Percentiles rank a stretch among this genome's conserved stretches.
phyloP scores from a whole-genome alignment of 2,113 vertebrate species.

The Neogobius melanostomus region DNA sequence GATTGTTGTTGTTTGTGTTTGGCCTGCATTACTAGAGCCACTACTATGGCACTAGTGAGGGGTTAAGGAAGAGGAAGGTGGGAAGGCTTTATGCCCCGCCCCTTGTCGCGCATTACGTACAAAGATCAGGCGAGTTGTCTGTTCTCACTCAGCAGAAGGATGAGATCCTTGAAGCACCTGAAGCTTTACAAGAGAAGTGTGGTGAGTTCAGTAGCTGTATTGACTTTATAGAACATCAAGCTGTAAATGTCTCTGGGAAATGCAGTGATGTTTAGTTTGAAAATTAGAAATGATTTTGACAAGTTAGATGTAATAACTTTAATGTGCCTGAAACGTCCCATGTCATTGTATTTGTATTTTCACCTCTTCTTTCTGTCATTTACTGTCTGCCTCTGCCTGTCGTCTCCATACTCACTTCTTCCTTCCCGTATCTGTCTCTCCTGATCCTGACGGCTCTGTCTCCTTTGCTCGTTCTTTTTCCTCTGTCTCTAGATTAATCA shows the following conservation, averaged over 20 bases:
- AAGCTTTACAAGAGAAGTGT: slow-evolving; percentile 76
- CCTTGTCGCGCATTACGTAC: slow-evolving; percentile 54
- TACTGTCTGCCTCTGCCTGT: slow-evolving; percentile 42
- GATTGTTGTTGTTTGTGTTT: slow-evolving; percentile 21
- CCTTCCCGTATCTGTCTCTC: not conserved
- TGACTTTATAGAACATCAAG: slow-evolving; percentile 16
- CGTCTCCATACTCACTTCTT: slow-evolving; percentile 25
- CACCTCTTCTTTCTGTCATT: slow-evolving; percentile 25
- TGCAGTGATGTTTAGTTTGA: not conserved
- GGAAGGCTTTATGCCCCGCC: slow-evolving; percentile 44
- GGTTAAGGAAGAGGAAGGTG: slow-evolving; percentile 9
- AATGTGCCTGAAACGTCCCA: not conserved
- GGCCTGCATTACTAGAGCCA: slow-evolving; percentile 44
- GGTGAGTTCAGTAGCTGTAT: slow-evolving; percentile 66
- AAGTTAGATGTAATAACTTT: too few relatives aligned
- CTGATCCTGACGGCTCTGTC: slow-evolving; percentile 27
- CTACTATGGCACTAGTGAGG: slow-evolving; percentile 40
- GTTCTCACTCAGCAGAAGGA: slow-evolving; percentile 63
- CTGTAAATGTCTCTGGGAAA: slow-evolving; percentile 13
- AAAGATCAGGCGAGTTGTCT: slow-evolving; percentile 59
- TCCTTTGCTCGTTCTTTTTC: slow-evolving; percentile 10
- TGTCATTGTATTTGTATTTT: slow-evolving; percentile 18
- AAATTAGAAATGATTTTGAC: too few relatives aligned
- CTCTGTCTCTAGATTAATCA: slow-evolving; percentile 34
- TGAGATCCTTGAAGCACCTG: slow-evolving; percentile 81